These are phyloP conservation scores for Lamellibrachia luymesi DNA, from an alignment of 1,140 invertebrate species.

Conservation along the genomic window DNA sequence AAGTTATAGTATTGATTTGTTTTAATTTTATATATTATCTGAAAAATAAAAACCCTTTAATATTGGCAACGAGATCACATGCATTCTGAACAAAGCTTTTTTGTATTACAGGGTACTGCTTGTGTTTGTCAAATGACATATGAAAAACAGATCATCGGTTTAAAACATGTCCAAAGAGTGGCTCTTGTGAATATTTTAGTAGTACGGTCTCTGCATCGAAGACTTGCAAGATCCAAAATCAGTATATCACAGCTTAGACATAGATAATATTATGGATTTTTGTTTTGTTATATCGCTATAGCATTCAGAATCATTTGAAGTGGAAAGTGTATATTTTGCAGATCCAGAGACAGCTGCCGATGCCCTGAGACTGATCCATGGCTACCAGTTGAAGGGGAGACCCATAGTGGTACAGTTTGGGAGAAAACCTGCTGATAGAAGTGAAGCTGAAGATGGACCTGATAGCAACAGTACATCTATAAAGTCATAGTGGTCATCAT, in stretches of 20 bases:
- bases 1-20: not conserved
- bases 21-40: not conserved
- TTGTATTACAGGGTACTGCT: too few species aligned
- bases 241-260: too few species aligned
- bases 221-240: too few species aligned
- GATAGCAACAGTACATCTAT: not conserved
- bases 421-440: constrained; percentile 28
- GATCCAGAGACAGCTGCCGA: constrained; percentile 30
- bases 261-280: too few species aligned
- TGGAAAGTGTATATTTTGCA: not conserved
- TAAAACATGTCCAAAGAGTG: too few species aligned
- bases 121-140: not conserved
- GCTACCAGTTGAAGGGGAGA: constrained; percentile 41
- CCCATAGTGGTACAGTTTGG: constrained; percentile 46
- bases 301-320: not conserved
- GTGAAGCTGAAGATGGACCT: not conserved
- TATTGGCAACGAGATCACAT: not conserved
- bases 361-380: constrained; percentile 41
- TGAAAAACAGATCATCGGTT: too few species aligned
- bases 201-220: too few species aligned
- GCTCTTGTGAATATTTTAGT: too few species aligned
- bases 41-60: not conserved
- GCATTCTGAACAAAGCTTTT: too few species aligned
- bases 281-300: too few species aligned
- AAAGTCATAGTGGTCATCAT: not conserved